These are phyloP conservation scores for Bubo scandiacus DNA, from an alignment of 2,113 vertebrate species.

Conservation along the genomic window DNA sequence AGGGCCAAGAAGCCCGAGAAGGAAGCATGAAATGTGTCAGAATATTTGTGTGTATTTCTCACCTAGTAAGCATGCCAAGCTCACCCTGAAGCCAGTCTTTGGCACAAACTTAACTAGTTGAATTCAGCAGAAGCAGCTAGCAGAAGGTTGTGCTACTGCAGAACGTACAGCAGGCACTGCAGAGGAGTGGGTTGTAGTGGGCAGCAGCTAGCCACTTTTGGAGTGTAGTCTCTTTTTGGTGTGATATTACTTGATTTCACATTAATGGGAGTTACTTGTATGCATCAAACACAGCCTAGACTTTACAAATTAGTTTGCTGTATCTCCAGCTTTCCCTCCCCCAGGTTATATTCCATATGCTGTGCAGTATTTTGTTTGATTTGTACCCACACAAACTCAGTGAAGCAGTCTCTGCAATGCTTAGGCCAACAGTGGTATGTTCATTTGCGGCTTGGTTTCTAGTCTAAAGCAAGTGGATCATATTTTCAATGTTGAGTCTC, in stretches of 20 bases:
- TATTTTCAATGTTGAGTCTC: not conserved
- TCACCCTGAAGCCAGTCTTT: not conserved
- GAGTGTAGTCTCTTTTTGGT: not conserved
- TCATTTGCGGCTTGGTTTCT: not conserved
- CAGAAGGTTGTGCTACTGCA: constrained; percentile 16
- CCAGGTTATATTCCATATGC: constrained; percentile 44
- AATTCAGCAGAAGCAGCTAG: constrained; percentile 1
- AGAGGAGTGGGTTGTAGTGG: not conserved
- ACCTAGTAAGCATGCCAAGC: not conserved
- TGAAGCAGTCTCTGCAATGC: not conserved
- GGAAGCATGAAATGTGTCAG: not conserved
- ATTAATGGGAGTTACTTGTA: constrained; percentile 26
- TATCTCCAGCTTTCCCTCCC: constrained; percentile 46
- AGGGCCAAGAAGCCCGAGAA: not conserved
- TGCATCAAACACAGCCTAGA: constrained; percentile 23
- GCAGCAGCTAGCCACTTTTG: constrained; percentile 17
- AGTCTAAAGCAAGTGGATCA: not conserved
- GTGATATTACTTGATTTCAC: not conserved
- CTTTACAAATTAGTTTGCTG: constrained; percentile 9
- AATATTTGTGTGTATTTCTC: not conserved
- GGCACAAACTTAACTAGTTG: not conserved
- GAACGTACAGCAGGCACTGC: not conserved
- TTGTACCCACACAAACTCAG: constrained; percentile 6
- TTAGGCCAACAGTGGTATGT: not conserved
- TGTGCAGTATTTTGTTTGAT: constrained; percentile 6